Evolutionary conservation across 2,113 vertebrate species (phyloP).

Genomic region (Microtus pennsylvanicus): DNA sequence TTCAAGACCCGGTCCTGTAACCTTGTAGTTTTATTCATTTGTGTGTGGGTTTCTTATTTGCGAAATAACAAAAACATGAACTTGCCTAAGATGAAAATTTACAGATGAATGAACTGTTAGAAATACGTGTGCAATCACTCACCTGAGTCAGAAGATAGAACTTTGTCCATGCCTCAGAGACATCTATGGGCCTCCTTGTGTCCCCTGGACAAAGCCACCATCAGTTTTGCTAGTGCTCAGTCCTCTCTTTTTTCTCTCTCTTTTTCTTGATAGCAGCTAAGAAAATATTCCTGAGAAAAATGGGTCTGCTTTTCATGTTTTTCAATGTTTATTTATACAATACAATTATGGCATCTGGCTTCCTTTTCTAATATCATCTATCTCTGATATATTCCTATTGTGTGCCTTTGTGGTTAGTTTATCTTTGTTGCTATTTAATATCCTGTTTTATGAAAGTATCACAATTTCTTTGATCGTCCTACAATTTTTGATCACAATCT

Average conservation of each 20-base stretch:
- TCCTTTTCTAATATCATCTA: background rate
- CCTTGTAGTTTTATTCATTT: background rate
- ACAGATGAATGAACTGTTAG: background rate
- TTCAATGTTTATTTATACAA: background rate
- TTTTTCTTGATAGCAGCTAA: background rate
- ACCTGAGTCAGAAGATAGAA: background rate
- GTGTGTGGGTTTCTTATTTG: background rate
- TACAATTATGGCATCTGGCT: background rate
- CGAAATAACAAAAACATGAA: slow-evolving; percentile 25
- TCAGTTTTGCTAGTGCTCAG: background rate
- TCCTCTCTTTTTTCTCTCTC: background rate
- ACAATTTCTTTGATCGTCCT: background rate
- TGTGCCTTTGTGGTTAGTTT: background rate
- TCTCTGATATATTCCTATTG: background rate
- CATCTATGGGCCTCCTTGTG: background rate
- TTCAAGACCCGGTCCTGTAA: background rate
- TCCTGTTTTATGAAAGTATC: background rate
- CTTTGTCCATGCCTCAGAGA: background rate
- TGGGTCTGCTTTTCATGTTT: background rate
- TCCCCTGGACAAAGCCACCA: background rate
- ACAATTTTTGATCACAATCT: too few species aligned
- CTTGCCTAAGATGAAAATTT: background rate
- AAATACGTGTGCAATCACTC: background rate
- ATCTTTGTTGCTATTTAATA: background rate
- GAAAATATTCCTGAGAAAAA: background rate